Percentiles rank a stretch among this genome's conserved stretches.
Conservation (phyloP, 2,888 invertebrate genomes). For the Tetragonisca angustula region DNA sequence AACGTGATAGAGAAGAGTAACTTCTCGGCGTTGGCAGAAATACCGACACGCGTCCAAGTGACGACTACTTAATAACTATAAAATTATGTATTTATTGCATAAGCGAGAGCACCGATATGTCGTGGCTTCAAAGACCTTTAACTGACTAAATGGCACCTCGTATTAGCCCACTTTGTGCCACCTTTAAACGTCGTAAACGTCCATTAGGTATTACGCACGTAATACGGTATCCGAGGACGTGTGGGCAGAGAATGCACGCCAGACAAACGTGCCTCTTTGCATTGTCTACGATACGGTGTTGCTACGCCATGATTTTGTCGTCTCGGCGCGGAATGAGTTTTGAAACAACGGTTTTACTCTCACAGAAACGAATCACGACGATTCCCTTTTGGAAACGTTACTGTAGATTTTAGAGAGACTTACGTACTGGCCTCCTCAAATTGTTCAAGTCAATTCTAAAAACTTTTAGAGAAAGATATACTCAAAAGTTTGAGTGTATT, state of each 20-base stretch:
- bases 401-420: background rate
- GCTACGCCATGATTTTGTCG: conserved; percentile 19
- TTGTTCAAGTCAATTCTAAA: background rate
- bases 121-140: conserved; percentile 66
- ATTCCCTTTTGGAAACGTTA: background rate
- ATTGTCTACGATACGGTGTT: conserved; percentile 51
- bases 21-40: conserved; percentile 5
- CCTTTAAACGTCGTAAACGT: conserved; percentile 67
- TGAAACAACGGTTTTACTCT: background rate
- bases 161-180: conserved; percentile 67
- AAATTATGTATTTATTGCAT: conserved; percentile 63
- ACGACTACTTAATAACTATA: conserved; percentile 53
- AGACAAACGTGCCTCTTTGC: conserved; percentile 49
- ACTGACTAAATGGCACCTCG: conserved; percentile 65
- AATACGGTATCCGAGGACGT: conserved; percentile 61
- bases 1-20: background rate
- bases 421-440: background rate
- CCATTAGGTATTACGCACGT: conserved; percentile 61
- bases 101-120: conserved; percentile 54
- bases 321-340: background rate
- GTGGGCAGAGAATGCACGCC: conserved; percentile 69
- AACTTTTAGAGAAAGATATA: no score
- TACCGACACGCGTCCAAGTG: conserved; percentile 26
- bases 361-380: background rate
- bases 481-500: no score